Evolutionary conservation across 2,888 invertebrate genomes (phyloP).

Genomic region (Oegoconia quadripuncta): DNA sequence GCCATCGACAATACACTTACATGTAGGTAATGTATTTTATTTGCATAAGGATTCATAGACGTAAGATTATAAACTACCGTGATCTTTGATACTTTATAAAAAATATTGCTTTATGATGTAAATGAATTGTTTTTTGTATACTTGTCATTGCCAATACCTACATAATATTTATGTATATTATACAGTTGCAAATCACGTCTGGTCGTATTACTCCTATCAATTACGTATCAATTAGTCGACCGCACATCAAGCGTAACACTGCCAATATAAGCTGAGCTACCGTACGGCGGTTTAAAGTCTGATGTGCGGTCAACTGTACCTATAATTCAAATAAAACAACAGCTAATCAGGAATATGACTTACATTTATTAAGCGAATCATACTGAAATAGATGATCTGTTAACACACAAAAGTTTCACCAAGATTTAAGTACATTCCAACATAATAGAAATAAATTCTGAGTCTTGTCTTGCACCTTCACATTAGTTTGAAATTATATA

Average conservation of each 20-base stretch:
- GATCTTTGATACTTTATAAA: constrained; percentile 11
- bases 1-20: too few relatives aligned
- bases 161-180: not conserved
- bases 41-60: not conserved
- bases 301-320: not conserved
- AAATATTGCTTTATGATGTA: constrained; percentile 8
- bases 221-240: too few relatives aligned
- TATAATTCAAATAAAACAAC: constrained; percentile 15
- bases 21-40: constrained; percentile 1
- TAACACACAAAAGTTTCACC: too few relatives aligned
- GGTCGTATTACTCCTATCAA: not conserved
- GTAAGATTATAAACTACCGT: too few relatives aligned
- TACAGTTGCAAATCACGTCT: not conserved
- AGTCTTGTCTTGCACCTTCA: not conserved
- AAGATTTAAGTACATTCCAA: constrained; percentile 11
- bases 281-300: not conserved
- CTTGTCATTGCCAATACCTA: too few relatives aligned
- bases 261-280: too few relatives aligned
- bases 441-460: constrained; percentile 4
- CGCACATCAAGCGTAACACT: too few relatives aligned
- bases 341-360: constrained; percentile 18
- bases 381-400: constrained; percentile 8
- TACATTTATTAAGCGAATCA: constrained; percentile 18
- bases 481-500: too few relatives aligned
- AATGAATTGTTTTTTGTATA: too few relatives aligned